Evolutionary conservation across 2,888 invertebrate species (phyloP).

Genomic region (Drosophila rellima): DNA sequence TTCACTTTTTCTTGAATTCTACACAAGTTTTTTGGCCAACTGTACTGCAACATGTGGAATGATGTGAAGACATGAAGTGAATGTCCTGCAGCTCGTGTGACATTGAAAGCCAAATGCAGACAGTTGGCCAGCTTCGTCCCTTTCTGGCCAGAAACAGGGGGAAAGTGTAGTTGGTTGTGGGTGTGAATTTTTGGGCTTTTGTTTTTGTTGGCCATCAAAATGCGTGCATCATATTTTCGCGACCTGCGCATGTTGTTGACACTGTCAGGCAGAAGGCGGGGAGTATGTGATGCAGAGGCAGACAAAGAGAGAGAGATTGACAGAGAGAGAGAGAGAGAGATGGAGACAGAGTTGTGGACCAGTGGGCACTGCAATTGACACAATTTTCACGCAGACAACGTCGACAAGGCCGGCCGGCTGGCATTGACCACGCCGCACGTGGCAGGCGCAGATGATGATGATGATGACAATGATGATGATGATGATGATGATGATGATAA

Average conservation of each 20-base stretch:
- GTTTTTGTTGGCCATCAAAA: slow-evolving; percentile 19
- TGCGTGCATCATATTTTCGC: slow-evolving; percentile 65
- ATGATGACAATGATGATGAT: slow-evolving; percentile 34
- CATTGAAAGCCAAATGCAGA: slow-evolving; percentile 45
- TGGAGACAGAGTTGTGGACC: slow-evolving; percentile 13
- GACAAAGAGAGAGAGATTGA: neutral
- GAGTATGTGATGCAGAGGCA: slow-evolving; percentile 3
- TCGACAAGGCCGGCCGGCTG: slow-evolving; percentile 75
- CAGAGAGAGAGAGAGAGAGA: slow-evolving; percentile 6
- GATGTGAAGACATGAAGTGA: slow-evolving; percentile 1
- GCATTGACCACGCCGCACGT: slow-evolving; percentile 74
- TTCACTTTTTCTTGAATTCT: neutral
- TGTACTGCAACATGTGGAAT: neutral
- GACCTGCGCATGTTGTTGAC: slow-evolving; percentile 78
- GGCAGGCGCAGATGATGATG: slow-evolving; percentile 50
- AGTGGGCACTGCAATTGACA: slow-evolving; percentile 75
- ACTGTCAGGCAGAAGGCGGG: slow-evolving; percentile 36
- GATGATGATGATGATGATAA: slow-evolving; percentile 33
- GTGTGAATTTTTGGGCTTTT: neutral
- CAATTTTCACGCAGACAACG: slow-evolving; percentile 70
- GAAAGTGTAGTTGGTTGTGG: neutral
- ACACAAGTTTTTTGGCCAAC: slow-evolving; percentile 2
- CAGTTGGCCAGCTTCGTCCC: neutral
- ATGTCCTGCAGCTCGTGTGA: slow-evolving; percentile 27
- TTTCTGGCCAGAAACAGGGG: neutral